phyloP scores from a whole-genome alignment of 2,888 invertebrate genomes.

The Aphodius granarius region DNA sequence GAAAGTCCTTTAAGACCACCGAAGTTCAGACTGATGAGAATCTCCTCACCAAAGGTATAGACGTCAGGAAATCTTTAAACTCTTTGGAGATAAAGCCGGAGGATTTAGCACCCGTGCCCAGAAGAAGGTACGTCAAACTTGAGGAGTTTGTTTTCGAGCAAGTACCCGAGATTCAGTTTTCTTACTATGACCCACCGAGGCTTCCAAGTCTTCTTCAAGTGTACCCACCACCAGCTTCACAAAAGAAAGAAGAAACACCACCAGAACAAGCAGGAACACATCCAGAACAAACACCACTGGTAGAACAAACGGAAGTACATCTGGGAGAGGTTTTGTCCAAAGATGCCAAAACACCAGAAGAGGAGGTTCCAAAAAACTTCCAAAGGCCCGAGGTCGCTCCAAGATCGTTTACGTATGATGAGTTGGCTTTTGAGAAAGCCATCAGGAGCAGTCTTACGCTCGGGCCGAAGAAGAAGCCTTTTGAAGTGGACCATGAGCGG shows the following conservation, averaged over 20 bases:
- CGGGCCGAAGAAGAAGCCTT: neutral
- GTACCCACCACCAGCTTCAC: slow-evolving; percentile 10
- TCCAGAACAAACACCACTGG: too few relatives aligned
- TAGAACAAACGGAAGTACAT: too few relatives aligned
- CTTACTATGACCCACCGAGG: neutral
- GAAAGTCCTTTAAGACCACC: neutral
- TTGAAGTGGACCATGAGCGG: neutral
- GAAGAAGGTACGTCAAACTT: neutral
- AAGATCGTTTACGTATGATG: neutral
- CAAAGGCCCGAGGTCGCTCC: neutral
- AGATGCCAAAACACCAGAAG: neutral
- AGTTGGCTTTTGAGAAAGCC: neutral
- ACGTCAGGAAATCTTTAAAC: neutral
- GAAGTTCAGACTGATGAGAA: slow-evolving; percentile 10
- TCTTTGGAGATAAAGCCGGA: neutral
- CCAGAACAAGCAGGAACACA: too few relatives aligned
- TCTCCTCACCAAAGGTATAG: slow-evolving; percentile 6
- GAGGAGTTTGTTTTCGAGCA: neutral
- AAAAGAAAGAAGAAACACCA: neutral
- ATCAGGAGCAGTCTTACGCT: neutral
- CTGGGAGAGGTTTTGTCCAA: neutral
- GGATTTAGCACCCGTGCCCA: neutral
- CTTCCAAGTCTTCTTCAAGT: neutral
- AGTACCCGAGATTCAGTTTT: neutral
- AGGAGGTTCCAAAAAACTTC: neutral